phyloP scores from a whole-genome alignment of 2,888 invertebrate species.

The Drosophila niveifrons region DNA sequence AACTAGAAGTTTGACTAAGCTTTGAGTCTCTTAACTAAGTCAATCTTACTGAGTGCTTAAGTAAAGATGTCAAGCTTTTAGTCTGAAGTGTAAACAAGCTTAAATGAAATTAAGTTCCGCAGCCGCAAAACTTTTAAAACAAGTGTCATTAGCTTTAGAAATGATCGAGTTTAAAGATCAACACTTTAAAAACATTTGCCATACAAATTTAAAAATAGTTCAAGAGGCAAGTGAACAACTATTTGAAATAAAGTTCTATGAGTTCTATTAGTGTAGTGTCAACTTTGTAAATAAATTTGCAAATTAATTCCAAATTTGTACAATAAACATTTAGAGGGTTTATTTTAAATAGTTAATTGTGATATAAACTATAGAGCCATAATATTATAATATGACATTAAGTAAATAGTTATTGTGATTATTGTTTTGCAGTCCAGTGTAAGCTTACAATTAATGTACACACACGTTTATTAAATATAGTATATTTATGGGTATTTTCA shows the following conservation, averaged over 20 bases:
- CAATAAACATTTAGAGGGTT: slow-evolving; percentile 9
- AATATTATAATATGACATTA: neutral
- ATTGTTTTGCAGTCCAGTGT: slow-evolving; percentile 45
- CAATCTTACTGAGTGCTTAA: no score
- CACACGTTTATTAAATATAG: slow-evolving; percentile 10
- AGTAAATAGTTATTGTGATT: slow-evolving; percentile 5
- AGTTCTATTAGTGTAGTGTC: neutral
- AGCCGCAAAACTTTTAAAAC: no score
- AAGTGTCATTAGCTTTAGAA: no score
- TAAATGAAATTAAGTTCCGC: no score
- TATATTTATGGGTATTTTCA: slow-evolving; percentile 62
- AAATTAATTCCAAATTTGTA: neutral
- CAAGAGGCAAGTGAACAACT: neutral
- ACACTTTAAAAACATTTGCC: neutral
- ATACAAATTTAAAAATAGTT: neutral
- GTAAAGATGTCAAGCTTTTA: no score
- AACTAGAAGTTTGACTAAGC: neutral
- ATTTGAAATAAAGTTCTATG: neutral
- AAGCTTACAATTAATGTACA: slow-evolving; percentile 26
- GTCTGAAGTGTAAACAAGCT: no score
- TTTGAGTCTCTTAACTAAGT: no score
- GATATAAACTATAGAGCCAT: neutral
- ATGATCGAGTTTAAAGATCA: no score
- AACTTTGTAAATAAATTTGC: neutral
- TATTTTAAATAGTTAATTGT: slow-evolving; percentile 5